Evolutionary conservation across 2,797 vertebrate species (phyloP), one percentile per base, ranked within the genome.

Genomic region (Poeciliopsis paucimaculata): DNA sequence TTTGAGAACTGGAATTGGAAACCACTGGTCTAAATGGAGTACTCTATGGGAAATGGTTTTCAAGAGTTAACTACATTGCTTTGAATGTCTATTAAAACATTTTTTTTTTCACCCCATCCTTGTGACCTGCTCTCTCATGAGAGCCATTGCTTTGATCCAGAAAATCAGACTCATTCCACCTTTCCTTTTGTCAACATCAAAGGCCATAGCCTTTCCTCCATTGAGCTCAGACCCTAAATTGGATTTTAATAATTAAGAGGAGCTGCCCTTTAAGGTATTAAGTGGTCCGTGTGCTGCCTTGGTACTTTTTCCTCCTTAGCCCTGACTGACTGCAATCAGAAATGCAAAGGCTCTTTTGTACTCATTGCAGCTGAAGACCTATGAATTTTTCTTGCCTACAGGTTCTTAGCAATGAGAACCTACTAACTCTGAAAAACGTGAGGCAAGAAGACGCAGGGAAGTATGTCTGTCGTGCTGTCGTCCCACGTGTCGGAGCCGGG

Each of bases 351-450:
- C 85, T 82, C 57, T 78, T 77, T 87, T 74, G 70, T 82, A 41
- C 78, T 91, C 76, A 78, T 79, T 78, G 84, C 88, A 83, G 83
- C 80, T 82, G 73, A 86, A 93, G 86, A 92, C 86, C 86, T 92
- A 83, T 89, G 77, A 81, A 16, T 28, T 8, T 80, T 85, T 78
- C 75, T 88, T 76, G 77, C 47, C 80, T 1, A 12, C 92, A 99
- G 98, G 98, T 99, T 79, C 96, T 99, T 75, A 99, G 98, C 95
- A 99, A 99, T 0, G 97, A 99, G 73, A 99, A 99, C 94, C 97
- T 97, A 80, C 92, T 99, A 93, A 97, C 96, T 0, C 94, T 99
- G 84, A 98, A 98, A 93, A 96, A 97, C 0, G 98, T 99, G 55
- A 96, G 97, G 41, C 98, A 99, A 88, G 98, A 99, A 79, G 98